These are phyloP conservation scores for Oreochromis grahami DNA, from an alignment of 2,797 vertebrate genomes.

Conservation along the genomic window DNA sequence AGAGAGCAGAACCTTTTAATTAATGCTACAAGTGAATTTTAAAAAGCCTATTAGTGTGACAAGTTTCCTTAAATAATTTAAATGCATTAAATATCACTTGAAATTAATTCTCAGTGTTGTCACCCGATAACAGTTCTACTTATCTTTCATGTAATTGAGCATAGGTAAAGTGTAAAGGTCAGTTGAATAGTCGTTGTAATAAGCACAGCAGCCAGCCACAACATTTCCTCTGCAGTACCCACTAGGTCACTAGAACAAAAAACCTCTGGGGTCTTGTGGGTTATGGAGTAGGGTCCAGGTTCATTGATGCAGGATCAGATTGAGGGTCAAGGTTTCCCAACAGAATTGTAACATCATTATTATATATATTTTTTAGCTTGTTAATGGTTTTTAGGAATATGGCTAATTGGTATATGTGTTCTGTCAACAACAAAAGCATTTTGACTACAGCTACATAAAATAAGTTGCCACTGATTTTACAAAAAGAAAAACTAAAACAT, in stretches of 20 bases:
- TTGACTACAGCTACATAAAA: not conserved
- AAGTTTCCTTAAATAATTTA: not conserved
- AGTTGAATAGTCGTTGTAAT: not conserved
- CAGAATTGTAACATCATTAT: not conserved
- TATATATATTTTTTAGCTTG: not conserved
- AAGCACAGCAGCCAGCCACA: not conserved
- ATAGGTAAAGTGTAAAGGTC: not conserved
- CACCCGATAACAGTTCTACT: not conserved
- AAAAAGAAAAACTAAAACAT: not conserved
- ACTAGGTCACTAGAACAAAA: not conserved
- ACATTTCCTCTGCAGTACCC: not conserved
- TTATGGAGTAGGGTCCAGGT: fast-evolving
- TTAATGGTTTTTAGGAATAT: not conserved
- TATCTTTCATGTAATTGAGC: not conserved
- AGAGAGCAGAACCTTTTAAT: slow-evolving; percentile 11
- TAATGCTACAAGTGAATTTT: not conserved
- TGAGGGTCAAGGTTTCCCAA: not conserved
- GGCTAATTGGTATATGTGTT: not conserved
- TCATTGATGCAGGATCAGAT: not conserved
- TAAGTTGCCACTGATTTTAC: not conserved
- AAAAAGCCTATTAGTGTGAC: not conserved
- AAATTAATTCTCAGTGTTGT: not conserved
- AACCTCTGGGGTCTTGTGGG: not conserved
- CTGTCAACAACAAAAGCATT: not conserved
- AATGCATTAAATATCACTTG: not conserved